Base-by-base conservation (phyloP, 2,113 vertebrate species). In the Platanista minor region DNA sequence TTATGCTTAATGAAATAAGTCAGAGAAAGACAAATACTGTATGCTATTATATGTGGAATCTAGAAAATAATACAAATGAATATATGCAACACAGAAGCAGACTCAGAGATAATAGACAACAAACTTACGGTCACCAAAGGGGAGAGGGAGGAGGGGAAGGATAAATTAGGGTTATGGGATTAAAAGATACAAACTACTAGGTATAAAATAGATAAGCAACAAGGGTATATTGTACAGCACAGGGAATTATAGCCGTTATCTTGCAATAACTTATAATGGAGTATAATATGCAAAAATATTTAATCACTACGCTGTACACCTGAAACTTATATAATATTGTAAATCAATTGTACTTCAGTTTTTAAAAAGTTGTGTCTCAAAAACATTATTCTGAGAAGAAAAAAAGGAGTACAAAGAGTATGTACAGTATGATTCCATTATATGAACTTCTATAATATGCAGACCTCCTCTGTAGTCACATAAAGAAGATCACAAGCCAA, bases 91-190 rank as follows among this genome's bases (percentile, higher is more conserved):
- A 78, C 31, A 54, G 46, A 54, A 78, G 75, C 46, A 54, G 75
- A 23, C 46, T 66, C 64, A 14, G 20, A 52, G 31, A 78, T 23
- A n/a, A n/a, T 0, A 78, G 46, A 23, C 10, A 21, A 78, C 46
- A 78, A 78, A n/a, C 46, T 11, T 78, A 31, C n/a, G 31, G 33
- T 54, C n/a, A 78, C 31, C 75, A 78, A 54, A 78, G 31, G 31
- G 31, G 20, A 0, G 0, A 52, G 29, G 33, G 46, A 23, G 7
- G 49, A 18, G 18, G 31, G 5, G 3, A 78, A 49, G 18, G 18
- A 54, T 20, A 78, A 54, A 52, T n/a, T 78, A 54, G 46, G 75
- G 9, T 52, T 23, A 13, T 78, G 10, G 31, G 21, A n/a, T 78
- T 78, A 54, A 54, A 78, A 54, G 31, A 78, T 78, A n/a, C 9